Base-by-base conservation (phyloP, 2,888 invertebrate species). In the Slavum lentiscoides region DNA sequence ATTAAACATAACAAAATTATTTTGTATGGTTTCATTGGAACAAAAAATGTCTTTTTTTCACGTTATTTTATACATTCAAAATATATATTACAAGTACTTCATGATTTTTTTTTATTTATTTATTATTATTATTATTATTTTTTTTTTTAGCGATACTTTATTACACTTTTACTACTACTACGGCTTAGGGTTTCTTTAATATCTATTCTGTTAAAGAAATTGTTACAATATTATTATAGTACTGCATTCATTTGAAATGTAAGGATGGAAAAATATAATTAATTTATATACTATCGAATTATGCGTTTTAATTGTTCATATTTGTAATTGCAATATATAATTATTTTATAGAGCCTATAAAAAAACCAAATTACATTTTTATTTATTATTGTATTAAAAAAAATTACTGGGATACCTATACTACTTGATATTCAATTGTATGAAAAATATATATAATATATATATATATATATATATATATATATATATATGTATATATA, bases 111-210 rank as follows among this genome's bases (percentile, higher is more conserved):
- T 80, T 80, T 64, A 69, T 80, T 80, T 64, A 69, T 5, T 43
- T 43, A 43, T 43, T 43, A 43, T 43, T 39, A 19, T 49, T 67
- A 19, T 58, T 55, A 7, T 72, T 72, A 21, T 30, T 69, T 39
- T 61, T 62, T 69, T 80, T 80, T 80, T 80, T 80, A 80, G 80
- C 72, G 72, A 64, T 80, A 80, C 23, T 19, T 72, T 80, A 80
- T 72, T 80, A 72, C 64, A 80, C 80, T 80, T 70, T 77, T 69
- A 77, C 69, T 80, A 80, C 69, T 80, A 80, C 80, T 80, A 70
- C 23, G 80, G 80, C 70, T 80, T 80, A 80, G 80, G 80, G 80
- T 80, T 80, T 80, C 80, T 80, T 80, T 80, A 80, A 80, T 80
- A 55, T 64, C 55, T 80, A 72, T 70, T 72, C 55, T 72, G 70